Evolutionary conservation across 1,140 invertebrate species (phyloP).

Genomic region (Chionoecetes opilio): DNA sequence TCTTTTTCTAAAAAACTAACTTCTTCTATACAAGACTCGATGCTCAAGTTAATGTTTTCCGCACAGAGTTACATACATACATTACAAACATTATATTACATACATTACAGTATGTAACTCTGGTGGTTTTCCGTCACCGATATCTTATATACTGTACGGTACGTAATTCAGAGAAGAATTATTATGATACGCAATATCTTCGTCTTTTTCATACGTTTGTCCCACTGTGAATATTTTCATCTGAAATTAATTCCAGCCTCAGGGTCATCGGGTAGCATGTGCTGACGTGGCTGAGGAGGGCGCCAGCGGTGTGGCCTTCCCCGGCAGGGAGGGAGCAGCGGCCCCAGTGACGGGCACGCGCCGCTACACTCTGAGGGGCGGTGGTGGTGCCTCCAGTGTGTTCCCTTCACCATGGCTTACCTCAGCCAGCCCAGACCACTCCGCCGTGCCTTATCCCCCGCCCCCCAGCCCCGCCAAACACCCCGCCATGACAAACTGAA

Average conservation of each 20-base stretch:
- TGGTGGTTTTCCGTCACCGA: too few species aligned
- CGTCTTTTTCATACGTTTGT: background rate
- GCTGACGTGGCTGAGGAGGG: too few species aligned
- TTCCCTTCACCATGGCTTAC: background rate
- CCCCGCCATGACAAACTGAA: background rate
- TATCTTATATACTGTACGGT: too few species aligned
- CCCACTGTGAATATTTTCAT: background rate
- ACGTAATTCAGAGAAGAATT: background rate
- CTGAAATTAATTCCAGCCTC: background rate
- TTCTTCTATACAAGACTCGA: background rate
- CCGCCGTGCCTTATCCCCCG: background rate
- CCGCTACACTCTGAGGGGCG: background rate
- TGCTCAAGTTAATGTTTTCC: too few species aligned
- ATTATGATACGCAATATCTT: background rate
- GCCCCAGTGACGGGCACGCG: background rate
- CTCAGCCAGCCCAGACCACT: background rate
- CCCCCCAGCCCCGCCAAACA: background rate
- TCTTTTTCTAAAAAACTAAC: background rate
- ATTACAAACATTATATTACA: too few species aligned
- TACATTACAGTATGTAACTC: too few species aligned
- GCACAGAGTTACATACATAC: too few species aligned
- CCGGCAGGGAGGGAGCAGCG: background rate
- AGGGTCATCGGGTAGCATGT: too few species aligned
- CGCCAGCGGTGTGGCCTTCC: background rate
- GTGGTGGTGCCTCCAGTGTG: background rate